These are phyloP conservation scores for Furcula furcula DNA, from an alignment of 2,888 invertebrate genomes.

Conservation along the genomic window DNA sequence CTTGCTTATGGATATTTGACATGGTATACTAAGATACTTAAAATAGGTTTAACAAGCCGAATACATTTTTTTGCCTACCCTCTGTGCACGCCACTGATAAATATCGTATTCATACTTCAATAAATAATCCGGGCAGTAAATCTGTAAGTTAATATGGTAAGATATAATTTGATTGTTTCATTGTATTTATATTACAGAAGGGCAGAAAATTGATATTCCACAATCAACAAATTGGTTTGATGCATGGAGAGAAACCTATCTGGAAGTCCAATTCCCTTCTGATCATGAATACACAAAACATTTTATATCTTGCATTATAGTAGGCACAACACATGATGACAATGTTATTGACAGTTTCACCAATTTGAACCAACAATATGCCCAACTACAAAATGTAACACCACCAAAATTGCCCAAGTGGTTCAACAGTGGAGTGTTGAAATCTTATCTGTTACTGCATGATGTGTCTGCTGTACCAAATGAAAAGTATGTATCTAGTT, in stretches of 20 bases:
- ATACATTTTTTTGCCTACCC: too few species aligned
- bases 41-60: too few species aligned
- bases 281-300: slow-evolving; percentile 98
- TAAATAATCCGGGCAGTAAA: too few species aligned
- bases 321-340: slow-evolving; percentile 86
- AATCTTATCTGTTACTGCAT: slow-evolving; percentile 94
- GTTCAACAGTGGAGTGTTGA: slow-evolving; percentile 90
- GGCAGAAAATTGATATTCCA: slow-evolving; percentile 86
- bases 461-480: slow-evolving; percentile 88
- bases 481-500: slow-evolving; percentile 85
- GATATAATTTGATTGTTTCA: too few species aligned
- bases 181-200: slow-evolving; percentile 52
- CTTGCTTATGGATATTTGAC: too few species aligned
- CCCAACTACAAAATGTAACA: slow-evolving; percentile 87
- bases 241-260: slow-evolving; percentile 95
- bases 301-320: slow-evolving; percentile 91
- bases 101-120: too few species aligned
- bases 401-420: slow-evolving; percentile 92
- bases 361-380: slow-evolving; percentile 89
- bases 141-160: too few species aligned
- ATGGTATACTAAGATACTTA: too few species aligned
- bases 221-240: slow-evolving; percentile 96
- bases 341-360: slow-evolving; percentile 92
- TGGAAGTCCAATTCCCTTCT: slow-evolving; percentile 92
- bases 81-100: too few species aligned